Evolutionary conservation across 1,140 invertebrate species (phyloP), one percentile per base, ranked within the genome.

Genomic region (Meloidogyne exigua): DNA sequence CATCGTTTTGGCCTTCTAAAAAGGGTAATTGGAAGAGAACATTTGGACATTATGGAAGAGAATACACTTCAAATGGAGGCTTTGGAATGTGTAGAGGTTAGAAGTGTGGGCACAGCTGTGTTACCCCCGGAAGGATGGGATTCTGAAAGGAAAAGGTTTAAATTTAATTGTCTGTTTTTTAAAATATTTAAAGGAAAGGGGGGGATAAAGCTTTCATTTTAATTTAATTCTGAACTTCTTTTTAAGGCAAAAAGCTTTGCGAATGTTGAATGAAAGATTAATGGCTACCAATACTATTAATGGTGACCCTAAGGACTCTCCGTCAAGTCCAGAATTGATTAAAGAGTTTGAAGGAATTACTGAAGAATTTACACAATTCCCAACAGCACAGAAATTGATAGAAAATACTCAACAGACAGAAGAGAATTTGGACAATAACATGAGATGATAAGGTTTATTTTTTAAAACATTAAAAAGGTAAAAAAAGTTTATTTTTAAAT

Each of bases 161-260:
- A 3, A 3, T 32, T 32, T 32, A 32, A 32, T 72, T 13, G n/a
- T n/a, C n/a, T n/a, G n/a, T n/a, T n/a, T n/a, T n/a, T n/a, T n/a
- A n/a, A n/a, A n/a, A n/a, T n/a, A n/a, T n/a, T n/a, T n/a, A n/a
- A n/a, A n/a, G n/a, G n/a, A n/a, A n/a, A n/a, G n/a, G n/a, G n/a
- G n/a, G n/a, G n/a, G n/a, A n/a, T n/a, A n/a, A n/a, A n/a, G n/a
- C n/a, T n/a, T n/a, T n/a, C n/a, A n/a, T n/a, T 80, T 68, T 28
- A 23, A 44, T 36, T 70, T 32, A 21, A 21, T n/a, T 12, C 25
- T 0, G 13, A 70, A 64, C 10, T 28, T n/a, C n/a, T 65, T 64
- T 79, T 80, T 68, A 44, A 79, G 77, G 11, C 77, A 79, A 67
- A 79, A 80, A 78, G 77, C 77, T 42, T 28, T 79, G 0, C 26